Conservation (phyloP, 2,113 vertebrate species). For the Tetrao urogallus region DNA sequence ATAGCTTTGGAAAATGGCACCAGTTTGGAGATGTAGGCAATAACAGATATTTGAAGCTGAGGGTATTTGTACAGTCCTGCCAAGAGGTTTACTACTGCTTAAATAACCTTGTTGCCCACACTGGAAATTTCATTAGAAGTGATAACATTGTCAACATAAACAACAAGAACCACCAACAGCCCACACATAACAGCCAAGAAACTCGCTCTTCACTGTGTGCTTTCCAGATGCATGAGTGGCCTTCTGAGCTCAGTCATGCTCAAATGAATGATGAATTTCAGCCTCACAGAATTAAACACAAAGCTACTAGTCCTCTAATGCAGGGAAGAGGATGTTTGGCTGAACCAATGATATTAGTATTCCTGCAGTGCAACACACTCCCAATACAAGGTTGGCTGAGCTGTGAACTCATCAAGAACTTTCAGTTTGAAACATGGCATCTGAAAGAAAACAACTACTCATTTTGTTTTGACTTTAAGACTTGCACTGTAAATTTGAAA, state of each 20-base stretch:
- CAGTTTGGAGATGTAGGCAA: background rate
- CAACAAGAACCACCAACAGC: background rate
- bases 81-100: background rate
- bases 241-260: background rate
- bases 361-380: background rate
- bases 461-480: background rate
- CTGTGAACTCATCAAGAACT: background rate
- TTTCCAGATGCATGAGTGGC: background rate
- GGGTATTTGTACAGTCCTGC: background rate
- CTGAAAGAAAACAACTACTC: background rate
- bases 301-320: background rate
- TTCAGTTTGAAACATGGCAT: background rate
- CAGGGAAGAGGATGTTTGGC: background rate
- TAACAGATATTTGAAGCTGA: background rate
- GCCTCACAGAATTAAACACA: background rate
- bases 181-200: background rate
- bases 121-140: background rate
- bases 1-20: background rate
- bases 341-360: background rate
- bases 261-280: background rate
- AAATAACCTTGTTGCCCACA: background rate
- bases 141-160: fast-evolving
- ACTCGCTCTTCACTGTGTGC: background rate
- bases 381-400: background rate
- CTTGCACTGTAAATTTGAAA: background rate